Percentiles rank a stretch among this genome's conserved stretches.
Conservation (phyloP, 2,113 vertebrate genomes). For the Phoenicopterus ruber region DNA sequence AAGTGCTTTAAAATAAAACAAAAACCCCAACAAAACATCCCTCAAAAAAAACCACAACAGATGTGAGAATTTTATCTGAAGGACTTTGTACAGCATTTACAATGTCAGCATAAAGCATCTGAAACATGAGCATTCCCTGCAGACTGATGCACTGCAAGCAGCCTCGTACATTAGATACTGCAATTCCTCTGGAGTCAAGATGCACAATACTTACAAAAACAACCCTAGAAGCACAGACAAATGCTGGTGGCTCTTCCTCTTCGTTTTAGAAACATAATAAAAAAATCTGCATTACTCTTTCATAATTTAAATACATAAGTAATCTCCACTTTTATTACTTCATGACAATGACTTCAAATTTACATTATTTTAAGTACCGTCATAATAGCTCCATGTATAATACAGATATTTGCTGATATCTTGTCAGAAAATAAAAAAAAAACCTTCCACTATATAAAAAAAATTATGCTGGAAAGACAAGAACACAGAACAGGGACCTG, state of each 20-base stretch:
- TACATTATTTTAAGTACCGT: conserved; percentile 92
- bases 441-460: conserved; percentile 81
- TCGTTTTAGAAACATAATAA: conserved; percentile 76
- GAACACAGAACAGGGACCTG: conserved; percentile 83
- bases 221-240: conserved; percentile 79
- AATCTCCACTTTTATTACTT: conserved; percentile 92
- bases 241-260: conserved; percentile 81
- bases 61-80: conserved; percentile 41
- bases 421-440: conserved; percentile 75
- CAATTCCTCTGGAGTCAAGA: conserved; percentile 46
- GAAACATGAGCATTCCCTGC: conserved; percentile 55
- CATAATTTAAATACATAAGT: conserved; percentile 90
- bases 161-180: conserved; percentile 38
- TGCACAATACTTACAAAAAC: conserved; percentile 67
- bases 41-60: neutral
- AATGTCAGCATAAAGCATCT: conserved; percentile 53
- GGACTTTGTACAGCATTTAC: conserved; percentile 68
- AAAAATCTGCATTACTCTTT: conserved; percentile 75
- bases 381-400: conserved; percentile 88
- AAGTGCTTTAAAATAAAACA: conserved; percentile 61
- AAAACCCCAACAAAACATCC: neutral
- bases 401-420: conserved; percentile 88
- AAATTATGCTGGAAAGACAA: conserved; percentile 81
- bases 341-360: conserved; percentile 94
- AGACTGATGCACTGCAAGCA: conserved; percentile 54